Evolutionary conservation across 2,113 vertebrate species (phyloP), one percentile per base, ranked within the genome.

Genomic region (Lepidothrix coronata): DNA sequence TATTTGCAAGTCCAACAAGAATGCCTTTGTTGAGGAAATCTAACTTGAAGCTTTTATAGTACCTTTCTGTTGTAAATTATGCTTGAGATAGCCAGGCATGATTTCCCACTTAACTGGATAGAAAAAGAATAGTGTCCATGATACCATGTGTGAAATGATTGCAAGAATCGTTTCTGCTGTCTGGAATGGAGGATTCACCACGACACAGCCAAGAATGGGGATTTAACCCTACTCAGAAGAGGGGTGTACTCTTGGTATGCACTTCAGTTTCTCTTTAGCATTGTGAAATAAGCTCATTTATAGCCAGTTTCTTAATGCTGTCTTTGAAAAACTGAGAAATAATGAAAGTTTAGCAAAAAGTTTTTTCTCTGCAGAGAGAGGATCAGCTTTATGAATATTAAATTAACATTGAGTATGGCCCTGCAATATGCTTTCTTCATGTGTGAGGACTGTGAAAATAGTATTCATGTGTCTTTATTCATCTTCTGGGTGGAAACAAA

Each of bases 361-460:
- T 57, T 75, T 43, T 77, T 85, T 63, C 74, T 77, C 79, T 95
- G 78, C 65, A 48, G 77, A 89, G 95, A 75, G 87, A 83, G 61
- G 86, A 77, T 96, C 65, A 16, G 62, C 83, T 94, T 79, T 91
- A 93, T 89, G 43, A 80, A 59, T 89, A 91, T 97, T 92, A 88
- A 91, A 87, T 97, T 92, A 95, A 70, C 33, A 65, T 51, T 76
- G 63, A 72, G 87, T 72, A 43, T 70, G 31, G 22, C 78, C n/a
- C 11, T 91, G 7, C 85, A 87, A 75, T 87, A 12, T 8, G 27
- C 41, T 85, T 90, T 75, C 52, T 35, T 84, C 24, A 30, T 51
- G 44, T 20, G 4, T 31, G 37, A 61, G 19, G 16, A 27, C 72
- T 67, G 51, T 91, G 52, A 77, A 93, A 93, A 85, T 87, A 57